Conservation (phyloP, 2,888 invertebrate genomes). For the Nebria brevicollis region DNA sequence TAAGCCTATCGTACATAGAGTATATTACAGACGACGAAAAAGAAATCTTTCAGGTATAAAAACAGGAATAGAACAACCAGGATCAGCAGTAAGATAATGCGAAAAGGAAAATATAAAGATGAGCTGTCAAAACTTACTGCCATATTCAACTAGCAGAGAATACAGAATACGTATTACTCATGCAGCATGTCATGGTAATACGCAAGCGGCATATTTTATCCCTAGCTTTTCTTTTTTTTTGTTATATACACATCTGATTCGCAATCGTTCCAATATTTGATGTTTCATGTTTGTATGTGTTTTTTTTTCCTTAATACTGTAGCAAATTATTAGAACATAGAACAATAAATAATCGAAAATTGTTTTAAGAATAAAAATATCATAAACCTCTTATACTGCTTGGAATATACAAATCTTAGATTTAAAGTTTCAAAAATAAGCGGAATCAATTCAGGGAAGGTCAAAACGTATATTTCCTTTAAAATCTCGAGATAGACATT, state of each 20-base stretch:
- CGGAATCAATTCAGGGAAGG: too few species aligned
- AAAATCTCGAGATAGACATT: too few species aligned
- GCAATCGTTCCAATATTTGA: background rate
- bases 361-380: too few species aligned
- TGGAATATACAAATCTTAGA: too few species aligned
- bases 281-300: background rate
- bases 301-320: too few species aligned
- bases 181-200: constrained; percentile 33
- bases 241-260: background rate
- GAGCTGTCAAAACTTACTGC: constrained; percentile 43
- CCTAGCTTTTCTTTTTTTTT: background rate
- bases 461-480: too few species aligned
- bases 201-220: constrained; percentile 38
- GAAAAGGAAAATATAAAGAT: constrained; percentile 41
- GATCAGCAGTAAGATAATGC: constrained; percentile 37
- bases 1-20: background rate
- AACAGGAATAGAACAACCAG: constrained; percentile 5
- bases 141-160: constrained; percentile 37
- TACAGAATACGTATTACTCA: constrained; percentile 41
- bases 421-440: too few species aligned
- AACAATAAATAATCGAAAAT: too few species aligned
- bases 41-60: constrained; percentile 26
- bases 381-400: too few species aligned
- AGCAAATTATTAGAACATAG: too few species aligned
- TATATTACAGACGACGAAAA: constrained; percentile 20